phyloP scores from a whole-genome alignment of 1,140 invertebrate species.

The Berghia stephanieae region DNA sequence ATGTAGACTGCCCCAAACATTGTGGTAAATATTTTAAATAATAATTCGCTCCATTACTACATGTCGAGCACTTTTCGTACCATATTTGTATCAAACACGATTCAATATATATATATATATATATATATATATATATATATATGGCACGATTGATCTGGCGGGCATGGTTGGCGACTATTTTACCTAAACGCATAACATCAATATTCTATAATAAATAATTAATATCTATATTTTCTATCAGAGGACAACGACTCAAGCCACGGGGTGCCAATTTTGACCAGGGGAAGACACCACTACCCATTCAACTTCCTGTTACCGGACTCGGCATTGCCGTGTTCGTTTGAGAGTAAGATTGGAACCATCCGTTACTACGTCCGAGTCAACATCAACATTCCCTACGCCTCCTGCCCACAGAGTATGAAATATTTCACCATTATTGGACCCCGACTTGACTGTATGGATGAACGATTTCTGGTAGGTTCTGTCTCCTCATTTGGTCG shows the following conservation, averaged over 20 bases:
- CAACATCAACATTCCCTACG: conserved; percentile 84
- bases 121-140: too few species aligned
- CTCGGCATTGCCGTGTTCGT: conserved; percentile 81
- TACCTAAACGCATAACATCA: too few species aligned
- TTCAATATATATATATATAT: too few species aligned
- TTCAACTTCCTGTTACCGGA: conserved; percentile 83
- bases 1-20: too few species aligned
- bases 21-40: too few species aligned
- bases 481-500: background rate
- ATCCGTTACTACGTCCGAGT: conserved; percentile 84
- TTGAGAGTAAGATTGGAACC: conserved; percentile 81
- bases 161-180: too few species aligned
- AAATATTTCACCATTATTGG: conserved; percentile 88
- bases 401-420: conserved; percentile 84
- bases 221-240: conserved; percentile 63
- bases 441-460: conserved; percentile 87
- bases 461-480: conserved; percentile 81
- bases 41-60: too few species aligned
- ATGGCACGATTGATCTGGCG: too few species aligned
- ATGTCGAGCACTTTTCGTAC: too few species aligned
- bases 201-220: too few species aligned
- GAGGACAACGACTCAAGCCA: conserved; percentile 74
- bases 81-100: too few species aligned
- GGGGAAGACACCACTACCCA: conserved; percentile 80
- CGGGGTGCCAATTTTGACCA: conserved; percentile 78